Evolutionary conservation across 1,140 invertebrate genomes (phyloP), one percentile per base, ranked within the genome.

Genomic region (Polypedilum vanderplanki): DNA sequence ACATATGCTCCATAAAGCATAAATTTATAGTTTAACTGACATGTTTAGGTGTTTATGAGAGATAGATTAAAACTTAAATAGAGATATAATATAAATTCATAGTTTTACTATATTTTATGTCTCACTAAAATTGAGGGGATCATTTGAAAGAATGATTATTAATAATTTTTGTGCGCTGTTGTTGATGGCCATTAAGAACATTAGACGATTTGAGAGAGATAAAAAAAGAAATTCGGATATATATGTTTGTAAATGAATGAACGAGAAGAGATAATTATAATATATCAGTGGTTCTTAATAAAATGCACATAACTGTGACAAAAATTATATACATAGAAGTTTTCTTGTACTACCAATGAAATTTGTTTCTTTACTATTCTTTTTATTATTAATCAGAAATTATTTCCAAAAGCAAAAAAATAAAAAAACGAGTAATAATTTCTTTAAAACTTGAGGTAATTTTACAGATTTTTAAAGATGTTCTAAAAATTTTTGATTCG

Each of bases 21-120:
- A 70, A 70, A 70, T 70, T 70, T 70, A 70, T 70, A 18, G 18
- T 20, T 18, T 70, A 70, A 70, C 65, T 70, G 65, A 70, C 65
- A 70, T 20, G 18, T 20, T 70, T 70, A 70, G 65, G 65, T 70
- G 65, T 70, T 70, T 70, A 70, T 70, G 65, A 18, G 10, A 70
- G 20, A 22, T 0, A 18, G 3, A 70, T 70, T 3, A 70, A 22
- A 70, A 70, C n/a, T 67, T 67, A 18, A 20, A 46, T 3, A 46
- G 15, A 46, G 41, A 46, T 46, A 46, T 46, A 46, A 10, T 46
- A n/a, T n/a, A n/a, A n/a, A n/a, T n/a, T n/a, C n/a, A n/a, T n/a
- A n/a, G n/a, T n/a, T 46, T 46, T 10, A 46, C 41, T 15, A 10
- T 46, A 46, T 8, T 10, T 46, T 46, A 46, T 46, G 9, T 8